These are phyloP conservation scores for Corvus cornix DNA, from an alignment of 2,113 vertebrate genomes.

Conservation along the genomic window DNA sequence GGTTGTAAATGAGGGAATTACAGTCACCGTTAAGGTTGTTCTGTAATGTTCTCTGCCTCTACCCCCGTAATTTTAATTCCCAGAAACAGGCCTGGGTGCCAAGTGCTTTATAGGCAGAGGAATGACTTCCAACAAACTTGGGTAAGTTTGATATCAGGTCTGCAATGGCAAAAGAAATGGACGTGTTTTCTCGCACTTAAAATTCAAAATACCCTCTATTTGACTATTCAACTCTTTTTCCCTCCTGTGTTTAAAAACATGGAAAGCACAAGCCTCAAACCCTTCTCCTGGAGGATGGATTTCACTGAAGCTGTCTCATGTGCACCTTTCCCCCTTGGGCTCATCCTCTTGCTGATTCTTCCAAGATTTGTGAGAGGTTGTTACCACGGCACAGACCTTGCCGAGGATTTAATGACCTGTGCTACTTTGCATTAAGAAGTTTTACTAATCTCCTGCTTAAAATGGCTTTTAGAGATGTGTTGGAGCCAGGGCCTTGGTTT, in stretches of 20 bases:
- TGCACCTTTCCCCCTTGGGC: background rate
- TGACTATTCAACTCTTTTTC: background rate
- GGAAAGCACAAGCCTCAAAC: background rate
- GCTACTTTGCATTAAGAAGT: background rate
- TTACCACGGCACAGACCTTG: background rate
- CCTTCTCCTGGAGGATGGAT: background rate
- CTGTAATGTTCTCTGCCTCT: background rate
- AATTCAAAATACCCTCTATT: background rate
- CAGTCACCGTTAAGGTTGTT: background rate
- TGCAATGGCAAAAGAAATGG: background rate
- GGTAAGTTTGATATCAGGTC: background rate
- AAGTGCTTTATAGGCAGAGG: background rate
- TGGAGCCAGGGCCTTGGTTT: background rate
- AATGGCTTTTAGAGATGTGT: background rate
- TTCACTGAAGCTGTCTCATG: background rate
- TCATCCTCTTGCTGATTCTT: background rate
- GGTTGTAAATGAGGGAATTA: background rate
- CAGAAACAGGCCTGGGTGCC: background rate
- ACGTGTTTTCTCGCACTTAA: background rate
- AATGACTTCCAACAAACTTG: background rate
- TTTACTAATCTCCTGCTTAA: background rate
- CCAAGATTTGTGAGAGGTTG: background rate
- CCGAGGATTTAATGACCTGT: background rate
- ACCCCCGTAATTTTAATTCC: background rate
- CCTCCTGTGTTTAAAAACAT: accelerated